Conservation (phyloP, 2,888 invertebrate genomes). For the Antheraea assamensis region DNA sequence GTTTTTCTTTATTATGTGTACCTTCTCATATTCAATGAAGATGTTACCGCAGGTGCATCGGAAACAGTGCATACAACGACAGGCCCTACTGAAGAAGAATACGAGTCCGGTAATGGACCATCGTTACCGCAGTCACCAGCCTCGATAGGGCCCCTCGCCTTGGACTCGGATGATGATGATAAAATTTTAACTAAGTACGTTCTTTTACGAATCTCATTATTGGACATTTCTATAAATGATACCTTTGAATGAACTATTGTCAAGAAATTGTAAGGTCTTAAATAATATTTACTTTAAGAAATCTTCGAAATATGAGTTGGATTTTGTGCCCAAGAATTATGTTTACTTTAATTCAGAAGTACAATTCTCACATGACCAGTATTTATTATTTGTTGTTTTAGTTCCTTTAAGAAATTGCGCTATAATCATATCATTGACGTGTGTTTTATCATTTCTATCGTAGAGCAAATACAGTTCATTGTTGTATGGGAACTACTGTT, state of each 20-base stretch:
- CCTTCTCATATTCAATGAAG: background rate
- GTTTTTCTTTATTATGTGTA: background rate
- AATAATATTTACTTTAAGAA: no score
- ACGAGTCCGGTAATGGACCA: constrained; percentile 97
- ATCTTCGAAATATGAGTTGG: no score
- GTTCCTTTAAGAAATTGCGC: no score
- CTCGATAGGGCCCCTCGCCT: constrained; percentile 90
- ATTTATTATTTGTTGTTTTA: no score
- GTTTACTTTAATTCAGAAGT: no score
- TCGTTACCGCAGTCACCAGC: constrained; percentile 97
- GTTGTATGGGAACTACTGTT: no score
- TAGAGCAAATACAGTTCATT: no score
- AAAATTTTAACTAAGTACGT: constrained; percentile 81
- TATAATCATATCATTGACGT: no score
- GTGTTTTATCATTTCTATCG: no score
- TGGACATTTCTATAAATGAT: background rate
- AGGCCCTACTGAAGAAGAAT: constrained; percentile 92
- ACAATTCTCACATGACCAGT: no score
- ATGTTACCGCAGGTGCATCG: constrained; percentile 36
- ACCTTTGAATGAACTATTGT: background rate
- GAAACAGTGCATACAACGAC: constrained; percentile 34
- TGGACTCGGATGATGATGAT: constrained; percentile 93
- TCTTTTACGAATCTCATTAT: background rate
- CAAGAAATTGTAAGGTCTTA: background rate
- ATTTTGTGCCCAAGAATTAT: no score